Evolutionary conservation across 2,888 invertebrate genomes (phyloP).

Genomic region (Stegana nigrithorax): DNA sequence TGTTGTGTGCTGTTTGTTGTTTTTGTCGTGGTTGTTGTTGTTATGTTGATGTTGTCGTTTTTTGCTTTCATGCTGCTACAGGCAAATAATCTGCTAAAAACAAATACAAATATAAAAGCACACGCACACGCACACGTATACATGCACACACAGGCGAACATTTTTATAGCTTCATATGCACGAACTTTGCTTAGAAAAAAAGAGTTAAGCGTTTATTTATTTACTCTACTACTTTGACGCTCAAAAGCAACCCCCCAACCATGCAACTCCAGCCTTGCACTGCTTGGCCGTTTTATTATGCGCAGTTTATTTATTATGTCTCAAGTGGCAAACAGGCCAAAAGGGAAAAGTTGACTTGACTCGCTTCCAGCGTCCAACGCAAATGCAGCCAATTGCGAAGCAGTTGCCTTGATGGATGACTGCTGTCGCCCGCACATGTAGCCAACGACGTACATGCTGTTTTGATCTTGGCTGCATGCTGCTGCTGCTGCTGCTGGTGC

Average conservation of each 20-base stretch:
- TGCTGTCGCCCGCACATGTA: slow-evolving; percentile 2
- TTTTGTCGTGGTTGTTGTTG: too few relatives aligned
- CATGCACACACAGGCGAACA: background rate
- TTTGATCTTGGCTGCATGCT: too few relatives aligned
- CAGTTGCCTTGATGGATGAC: slow-evolving; percentile 8
- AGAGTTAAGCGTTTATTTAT: slow-evolving; percentile 15
- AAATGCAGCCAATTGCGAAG: slow-evolving; percentile 9
- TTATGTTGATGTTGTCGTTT: too few relatives aligned
- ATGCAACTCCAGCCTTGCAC: too few relatives aligned
- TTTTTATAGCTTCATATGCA: slow-evolving; percentile 3
- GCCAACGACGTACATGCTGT: too few relatives aligned
- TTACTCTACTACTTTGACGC: slow-evolving; percentile 10
- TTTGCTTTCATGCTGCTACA: too few relatives aligned
- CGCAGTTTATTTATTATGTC: slow-evolving; percentile 14
- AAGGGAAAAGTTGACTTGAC: slow-evolving; percentile 9
- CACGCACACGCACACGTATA: background rate
- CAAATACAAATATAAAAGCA: background rate
- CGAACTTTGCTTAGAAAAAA: slow-evolving; percentile 10
- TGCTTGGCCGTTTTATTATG: background rate
- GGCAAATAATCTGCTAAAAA: background rate
- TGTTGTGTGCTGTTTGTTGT: too few relatives aligned
- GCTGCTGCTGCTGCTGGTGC: too few relatives aligned
- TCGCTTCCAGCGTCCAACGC: too few relatives aligned
- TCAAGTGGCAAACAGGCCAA: slow-evolving; percentile 8
- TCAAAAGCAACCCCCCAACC: too few relatives aligned